These are phyloP conservation scores for Petromus typicus DNA, from an alignment of 2,113 vertebrate genomes.

Conservation along the genomic window DNA sequence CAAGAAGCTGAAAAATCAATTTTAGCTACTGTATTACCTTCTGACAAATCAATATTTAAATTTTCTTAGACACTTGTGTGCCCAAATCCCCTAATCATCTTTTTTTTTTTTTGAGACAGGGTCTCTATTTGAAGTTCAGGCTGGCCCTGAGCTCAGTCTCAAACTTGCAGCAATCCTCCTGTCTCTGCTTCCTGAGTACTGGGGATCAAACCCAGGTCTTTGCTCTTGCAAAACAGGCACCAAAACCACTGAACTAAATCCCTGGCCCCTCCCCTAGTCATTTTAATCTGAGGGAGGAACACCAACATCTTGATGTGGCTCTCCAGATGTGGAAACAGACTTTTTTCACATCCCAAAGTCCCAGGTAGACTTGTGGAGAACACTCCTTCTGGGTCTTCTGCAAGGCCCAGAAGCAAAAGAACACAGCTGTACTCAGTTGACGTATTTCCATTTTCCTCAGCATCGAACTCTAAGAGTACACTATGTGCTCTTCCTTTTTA, in stretches of 20 bases:
- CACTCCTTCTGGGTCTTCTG: rapidly evolving
- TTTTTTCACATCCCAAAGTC: background rate
- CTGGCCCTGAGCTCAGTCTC: too few relatives aligned
- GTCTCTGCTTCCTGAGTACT: too few relatives aligned
- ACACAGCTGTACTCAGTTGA: background rate
- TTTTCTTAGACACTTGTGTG: background rate
- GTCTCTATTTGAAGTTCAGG: too few relatives aligned
- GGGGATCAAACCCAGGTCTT: too few relatives aligned
- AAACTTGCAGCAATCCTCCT: too few relatives aligned
- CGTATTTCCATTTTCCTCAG: background rate
- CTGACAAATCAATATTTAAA: constrained; percentile 51
- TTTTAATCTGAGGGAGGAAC: background rate
- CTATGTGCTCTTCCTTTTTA: background rate
- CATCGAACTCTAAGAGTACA: background rate
- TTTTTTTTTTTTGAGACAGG: too few relatives aligned
- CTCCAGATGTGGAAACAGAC: background rate
- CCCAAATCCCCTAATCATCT: too few relatives aligned
- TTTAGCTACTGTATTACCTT: background rate
- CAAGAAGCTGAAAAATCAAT: background rate
- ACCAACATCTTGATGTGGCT: background rate
- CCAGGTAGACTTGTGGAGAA: background rate
- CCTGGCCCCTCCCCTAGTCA: too few relatives aligned
- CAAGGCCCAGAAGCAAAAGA: background rate
- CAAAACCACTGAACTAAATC: too few relatives aligned
- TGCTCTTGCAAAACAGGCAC: too few relatives aligned